Evolutionary conservation across 2,888 invertebrate species (phyloP).

Genomic region (Baronia brevicornis): DNA sequence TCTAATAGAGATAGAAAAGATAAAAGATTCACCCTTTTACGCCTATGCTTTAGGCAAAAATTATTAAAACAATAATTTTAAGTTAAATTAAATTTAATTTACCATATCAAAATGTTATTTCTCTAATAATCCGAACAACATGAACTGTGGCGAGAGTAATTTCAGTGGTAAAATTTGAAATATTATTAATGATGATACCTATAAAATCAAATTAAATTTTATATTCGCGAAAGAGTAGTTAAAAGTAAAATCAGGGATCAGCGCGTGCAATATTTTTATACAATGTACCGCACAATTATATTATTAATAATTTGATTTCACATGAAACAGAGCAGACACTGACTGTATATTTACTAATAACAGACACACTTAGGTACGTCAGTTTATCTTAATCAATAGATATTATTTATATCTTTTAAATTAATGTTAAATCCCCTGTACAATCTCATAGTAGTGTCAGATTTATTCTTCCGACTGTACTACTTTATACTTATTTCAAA

Average conservation of each 20-base stretch:
- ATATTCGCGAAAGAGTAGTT: slow-evolving; percentile 21
- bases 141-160: no score
- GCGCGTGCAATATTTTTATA: slow-evolving; percentile 23
- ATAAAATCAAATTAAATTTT: no score
- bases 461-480: not conserved
- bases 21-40: no score
- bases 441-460: slow-evolving; percentile 52
- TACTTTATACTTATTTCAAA: no score
- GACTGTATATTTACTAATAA: slow-evolving; percentile 25
- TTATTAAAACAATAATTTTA: no score
- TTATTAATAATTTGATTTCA: slow-evolving; percentile 21
- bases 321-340: slow-evolving; percentile 28
- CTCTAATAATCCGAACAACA: no score
- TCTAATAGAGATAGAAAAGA: no score
- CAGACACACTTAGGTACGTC: slow-evolving; percentile 29
- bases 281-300: slow-evolving; percentile 24
- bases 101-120: no score
- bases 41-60: no score
- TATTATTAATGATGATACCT: no score
- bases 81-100: no score
- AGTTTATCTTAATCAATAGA: slow-evolving; percentile 21
- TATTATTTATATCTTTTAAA: slow-evolving; percentile 15
- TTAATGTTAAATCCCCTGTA: slow-evolving; percentile 22
- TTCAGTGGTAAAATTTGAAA: no score
- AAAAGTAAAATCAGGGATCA: slow-evolving; percentile 17